A percentile compares a stretch with the other conserved stretches of the same genome.
Evolutionary conservation across 1,140 invertebrate genomes (phyloP).

Genomic region (Stegodyphus dumicola): DNA sequence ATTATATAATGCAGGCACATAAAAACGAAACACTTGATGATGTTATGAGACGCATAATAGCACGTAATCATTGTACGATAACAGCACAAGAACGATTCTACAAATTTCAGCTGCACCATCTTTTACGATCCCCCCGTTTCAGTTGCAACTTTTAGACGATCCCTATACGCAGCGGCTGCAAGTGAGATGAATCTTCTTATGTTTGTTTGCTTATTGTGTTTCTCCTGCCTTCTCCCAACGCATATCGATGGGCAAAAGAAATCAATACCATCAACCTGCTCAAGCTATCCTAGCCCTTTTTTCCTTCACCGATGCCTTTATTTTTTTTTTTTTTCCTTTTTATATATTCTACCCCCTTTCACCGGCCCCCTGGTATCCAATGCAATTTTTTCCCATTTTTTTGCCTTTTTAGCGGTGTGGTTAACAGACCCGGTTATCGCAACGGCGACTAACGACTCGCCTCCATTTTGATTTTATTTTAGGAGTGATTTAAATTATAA

Average conservation of each 20-base stretch:
- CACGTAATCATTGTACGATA: too few species aligned
- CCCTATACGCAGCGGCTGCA: constrained; percentile 21
- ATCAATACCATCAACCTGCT: constrained; percentile 48
- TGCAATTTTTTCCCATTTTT: constrained; percentile 11
- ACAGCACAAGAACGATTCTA: too few species aligned
- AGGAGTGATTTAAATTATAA: constrained; percentile 43
- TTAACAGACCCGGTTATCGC: not conserved
- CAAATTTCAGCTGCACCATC: too few species aligned
- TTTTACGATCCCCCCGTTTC: not conserved
- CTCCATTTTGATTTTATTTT: constrained; percentile 24
- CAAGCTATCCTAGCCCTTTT: constrained; percentile 1
- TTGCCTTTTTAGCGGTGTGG: not conserved
- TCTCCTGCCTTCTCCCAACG: constrained; percentile 2
- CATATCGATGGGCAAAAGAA: constrained; percentile 41
- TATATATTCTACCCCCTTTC: not conserved
- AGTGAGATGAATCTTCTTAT: constrained; percentile 31
- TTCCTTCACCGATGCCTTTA: not conserved
- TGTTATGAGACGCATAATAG: too few species aligned
- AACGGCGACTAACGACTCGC: not conserved
- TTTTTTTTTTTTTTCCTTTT: not conserved
- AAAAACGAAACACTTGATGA: too few species aligned
- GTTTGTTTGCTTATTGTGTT: constrained; percentile 48
- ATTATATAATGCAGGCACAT: too few species aligned
- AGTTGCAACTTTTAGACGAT: not conserved
- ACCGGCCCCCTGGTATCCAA: constrained; percentile 3